Conservation (phyloP, 2,113 vertebrate genomes). For the Maccullochella peelii region DNA sequence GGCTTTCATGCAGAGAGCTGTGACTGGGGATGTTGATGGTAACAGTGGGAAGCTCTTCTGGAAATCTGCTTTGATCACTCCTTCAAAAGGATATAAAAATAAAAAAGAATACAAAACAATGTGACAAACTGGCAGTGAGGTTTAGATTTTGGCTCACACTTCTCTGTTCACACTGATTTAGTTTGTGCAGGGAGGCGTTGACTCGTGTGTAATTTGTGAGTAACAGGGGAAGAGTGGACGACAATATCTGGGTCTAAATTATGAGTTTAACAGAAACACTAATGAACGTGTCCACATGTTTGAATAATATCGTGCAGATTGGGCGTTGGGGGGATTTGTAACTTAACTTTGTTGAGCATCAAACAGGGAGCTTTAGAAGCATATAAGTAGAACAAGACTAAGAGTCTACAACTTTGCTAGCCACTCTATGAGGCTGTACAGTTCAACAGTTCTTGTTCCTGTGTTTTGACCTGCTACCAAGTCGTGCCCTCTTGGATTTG, state of each 20-base stretch:
- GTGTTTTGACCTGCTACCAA: too few species aligned
- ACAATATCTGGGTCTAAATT: constrained; percentile 10
- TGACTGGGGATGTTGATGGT: constrained; percentile 32
- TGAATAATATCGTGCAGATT: background rate
- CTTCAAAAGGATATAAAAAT: constrained; percentile 39
- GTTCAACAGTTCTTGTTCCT: too few species aligned
- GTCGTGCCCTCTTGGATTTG: too few species aligned
- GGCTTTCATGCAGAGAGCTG: constrained; percentile 46
- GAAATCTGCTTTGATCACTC: constrained; percentile 60
- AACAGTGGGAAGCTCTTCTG: constrained; percentile 43
- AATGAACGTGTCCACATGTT: background rate
- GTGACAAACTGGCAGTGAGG: constrained; percentile 10
- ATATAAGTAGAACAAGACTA: background rate
- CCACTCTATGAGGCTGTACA: background rate
- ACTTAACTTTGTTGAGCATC: background rate
- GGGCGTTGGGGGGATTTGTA: background rate
- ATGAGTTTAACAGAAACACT: background rate
- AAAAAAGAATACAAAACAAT: constrained; percentile 23
- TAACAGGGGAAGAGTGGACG: background rate
- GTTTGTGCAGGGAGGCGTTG: background rate
- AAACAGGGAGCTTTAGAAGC: background rate
- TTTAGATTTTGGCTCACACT: constrained; percentile 29
- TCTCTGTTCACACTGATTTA: constrained; percentile 27
- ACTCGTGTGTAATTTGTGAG: constrained; percentile 25
- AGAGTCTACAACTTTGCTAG: background rate